Percentiles rank a stretch among this genome's conserved stretches.
These are phyloP conservation scores for Ceyx margarethae DNA, from an alignment of 2,113 vertebrate species.

Conservation along the genomic window DNA sequence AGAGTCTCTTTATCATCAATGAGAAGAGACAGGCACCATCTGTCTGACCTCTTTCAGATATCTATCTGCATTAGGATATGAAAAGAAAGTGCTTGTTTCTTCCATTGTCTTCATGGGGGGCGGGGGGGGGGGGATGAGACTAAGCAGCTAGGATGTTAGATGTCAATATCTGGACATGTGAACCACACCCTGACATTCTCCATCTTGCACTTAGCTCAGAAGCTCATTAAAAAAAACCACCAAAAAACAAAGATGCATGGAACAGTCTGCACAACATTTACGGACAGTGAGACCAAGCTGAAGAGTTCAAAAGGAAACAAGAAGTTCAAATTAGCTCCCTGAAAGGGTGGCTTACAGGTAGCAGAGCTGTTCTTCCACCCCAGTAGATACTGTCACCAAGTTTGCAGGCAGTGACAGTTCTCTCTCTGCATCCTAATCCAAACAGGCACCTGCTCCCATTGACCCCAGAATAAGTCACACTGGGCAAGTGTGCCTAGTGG, in stretches of 20 bases:
- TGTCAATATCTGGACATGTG: background rate
- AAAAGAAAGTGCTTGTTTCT: background rate
- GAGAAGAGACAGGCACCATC: background rate
- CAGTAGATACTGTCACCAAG: background rate
- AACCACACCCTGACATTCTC: background rate
- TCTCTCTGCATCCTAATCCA: background rate
- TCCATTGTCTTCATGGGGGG: fast-evolving
- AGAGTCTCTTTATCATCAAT: background rate
- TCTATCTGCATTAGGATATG: background rate
- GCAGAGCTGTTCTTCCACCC: background rate
- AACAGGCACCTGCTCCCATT: background rate
- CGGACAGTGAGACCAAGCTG: background rate
- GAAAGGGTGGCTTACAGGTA: background rate
- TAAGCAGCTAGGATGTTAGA: background rate
- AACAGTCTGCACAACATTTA: background rate
- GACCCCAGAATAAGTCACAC: background rate
- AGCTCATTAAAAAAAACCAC: background rate
- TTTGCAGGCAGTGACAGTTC: background rate
- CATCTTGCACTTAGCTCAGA: background rate
- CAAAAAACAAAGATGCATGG: background rate
- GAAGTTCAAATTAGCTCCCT: background rate
- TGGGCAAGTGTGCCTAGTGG: background rate
- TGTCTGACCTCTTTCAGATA: background rate
- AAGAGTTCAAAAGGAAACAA: background rate
- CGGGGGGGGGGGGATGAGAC: background rate